phyloP scores from a whole-genome alignment of 2,888 invertebrate species.

The Seladonia tumulorum region DNA sequence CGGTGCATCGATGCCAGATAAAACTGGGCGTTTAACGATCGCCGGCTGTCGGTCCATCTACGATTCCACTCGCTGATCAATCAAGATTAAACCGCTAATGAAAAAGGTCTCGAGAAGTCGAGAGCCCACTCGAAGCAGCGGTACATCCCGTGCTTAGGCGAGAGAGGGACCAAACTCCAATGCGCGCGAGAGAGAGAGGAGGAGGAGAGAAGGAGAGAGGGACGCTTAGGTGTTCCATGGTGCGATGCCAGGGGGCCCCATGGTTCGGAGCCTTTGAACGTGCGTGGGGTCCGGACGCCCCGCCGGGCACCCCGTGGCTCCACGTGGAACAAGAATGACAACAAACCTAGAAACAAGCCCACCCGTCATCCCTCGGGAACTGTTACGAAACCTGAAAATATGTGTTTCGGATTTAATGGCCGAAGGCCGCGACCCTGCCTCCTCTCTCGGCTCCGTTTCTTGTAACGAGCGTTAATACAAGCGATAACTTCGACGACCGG shows the following conservation, averaged over 20 bases:
- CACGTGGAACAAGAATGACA: slow-evolving; percentile 75
- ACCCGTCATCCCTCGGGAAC: slow-evolving; percentile 56
- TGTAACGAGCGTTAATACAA: slow-evolving; percentile 57
- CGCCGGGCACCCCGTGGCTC: slow-evolving; percentile 68
- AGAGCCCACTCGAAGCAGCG: neutral
- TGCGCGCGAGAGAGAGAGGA: slow-evolving; percentile 8
- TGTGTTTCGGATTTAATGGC: slow-evolving; percentile 56
- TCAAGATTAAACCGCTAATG: slow-evolving; percentile 61
- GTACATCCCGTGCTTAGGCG: slow-evolving; percentile 16
- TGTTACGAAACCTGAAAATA: slow-evolving; percentile 61
- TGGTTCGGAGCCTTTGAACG: slow-evolving; percentile 75
- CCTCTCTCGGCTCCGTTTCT: slow-evolving; percentile 31
- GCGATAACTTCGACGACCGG: slow-evolving; percentile 56
- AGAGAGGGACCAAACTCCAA: neutral
- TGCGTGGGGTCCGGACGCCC: slow-evolving; percentile 75
- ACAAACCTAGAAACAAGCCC: slow-evolving; percentile 75
- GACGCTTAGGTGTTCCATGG: slow-evolving; percentile 35
- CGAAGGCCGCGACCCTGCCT: slow-evolving; percentile 57
- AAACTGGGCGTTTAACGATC: slow-evolving; percentile 29
- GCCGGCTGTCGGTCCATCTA: neutral
- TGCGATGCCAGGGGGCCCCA: slow-evolving; percentile 47
- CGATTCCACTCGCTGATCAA: slow-evolving; percentile 49
- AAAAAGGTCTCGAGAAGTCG: slow-evolving; percentile 27
- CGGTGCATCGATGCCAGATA: slow-evolving; percentile 18
- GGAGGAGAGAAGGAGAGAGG: slow-evolving; percentile 20